Conservation (phyloP, 2,888 invertebrate genomes). For the Scaptomyza tumidula region DNA sequence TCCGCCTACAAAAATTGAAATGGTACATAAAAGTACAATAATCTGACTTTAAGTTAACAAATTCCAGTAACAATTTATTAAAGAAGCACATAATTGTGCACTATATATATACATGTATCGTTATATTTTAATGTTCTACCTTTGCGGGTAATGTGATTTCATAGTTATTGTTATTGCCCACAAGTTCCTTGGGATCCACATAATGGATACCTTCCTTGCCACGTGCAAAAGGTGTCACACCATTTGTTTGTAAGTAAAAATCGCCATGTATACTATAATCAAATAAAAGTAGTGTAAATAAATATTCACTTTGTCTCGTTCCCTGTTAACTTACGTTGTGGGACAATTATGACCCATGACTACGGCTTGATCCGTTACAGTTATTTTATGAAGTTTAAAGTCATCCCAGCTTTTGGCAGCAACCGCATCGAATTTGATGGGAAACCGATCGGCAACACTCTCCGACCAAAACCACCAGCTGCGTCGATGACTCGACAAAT, state of each 20-base stretch:
- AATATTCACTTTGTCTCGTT: neutral
- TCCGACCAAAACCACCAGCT: slow-evolving; percentile 88
- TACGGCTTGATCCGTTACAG: slow-evolving; percentile 54
- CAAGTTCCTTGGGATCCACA: slow-evolving; percentile 75
- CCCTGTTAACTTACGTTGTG: slow-evolving; percentile 63
- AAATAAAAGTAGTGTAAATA: slow-evolving; percentile 2
- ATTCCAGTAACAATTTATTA: slow-evolving; percentile 32
- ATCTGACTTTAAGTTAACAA: slow-evolving; percentile 14
- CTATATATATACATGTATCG: slow-evolving; percentile 6
- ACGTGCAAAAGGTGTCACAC: slow-evolving; percentile 80
- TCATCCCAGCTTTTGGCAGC: slow-evolving; percentile 86
- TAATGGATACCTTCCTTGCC: slow-evolving; percentile 76
- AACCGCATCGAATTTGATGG: slow-evolving; percentile 86
- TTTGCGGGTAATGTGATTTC: slow-evolving; percentile 35
- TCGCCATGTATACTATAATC: slow-evolving; percentile 78
- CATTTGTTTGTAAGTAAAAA: slow-evolving; percentile 84
- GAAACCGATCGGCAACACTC: slow-evolving; percentile 83
- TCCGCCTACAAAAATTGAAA: neutral
- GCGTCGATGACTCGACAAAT: slow-evolving; percentile 87
- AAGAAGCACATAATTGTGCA: neutral
- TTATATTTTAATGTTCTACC: slow-evolving; percentile 26
- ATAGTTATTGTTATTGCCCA: slow-evolving; percentile 62
- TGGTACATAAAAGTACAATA: neutral
- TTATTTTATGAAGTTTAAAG: slow-evolving; percentile 84
- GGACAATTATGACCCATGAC: slow-evolving; percentile 83